Base-by-base conservation (phyloP, 2,888 invertebrate genomes). In the Tricholauxania praeusta region DNA sequence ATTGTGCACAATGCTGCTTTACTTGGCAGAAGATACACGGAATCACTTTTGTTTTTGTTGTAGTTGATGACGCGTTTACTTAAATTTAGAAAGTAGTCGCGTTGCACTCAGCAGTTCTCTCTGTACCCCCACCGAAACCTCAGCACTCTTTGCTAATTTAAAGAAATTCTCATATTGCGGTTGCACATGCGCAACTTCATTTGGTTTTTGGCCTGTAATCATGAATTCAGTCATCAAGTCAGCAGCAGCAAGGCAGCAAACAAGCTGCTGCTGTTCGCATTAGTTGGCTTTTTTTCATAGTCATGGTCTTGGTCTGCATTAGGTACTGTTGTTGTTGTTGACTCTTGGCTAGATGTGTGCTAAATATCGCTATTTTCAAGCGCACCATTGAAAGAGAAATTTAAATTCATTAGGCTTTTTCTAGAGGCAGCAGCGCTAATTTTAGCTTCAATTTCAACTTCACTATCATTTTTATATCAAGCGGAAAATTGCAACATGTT, bases 351-450 rank as follows among this genome's bases (percentile, higher is more conserved):
- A 53, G 66, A 66, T 66, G 53, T 66, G 66, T 53, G 66, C 66
- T 67, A 67, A 67, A 57, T 57, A 57, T 14, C 57, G 67, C 39
- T 3, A 67, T 67, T 59, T 47, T 49, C 39, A 39, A 8, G 39
- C 39, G 39, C 49, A 28, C 59, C 59, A 60, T 57, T 28, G 57
- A 68, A 68, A 68, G 59, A 68, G 68, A 68, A 68, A 68, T 51
- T 68, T 59, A 17, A 68, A 68, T 49, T 51, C 17, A n/a, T 17
- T n/a, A 12, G 10, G 12, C 60, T 12, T 22, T 14, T 65, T 15
- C 39, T 39, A 39, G 39, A 7, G 10, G 39, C 10, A 39, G 39
- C 39, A 39, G 10, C 39, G 10, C 10, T 39, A 39, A 39, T 39
- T 39, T 39, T 39, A 39, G 39, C 39, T 10, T 39, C 10, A 28